Conservation (phyloP, 2,113 vertebrate species). For the Nerophis lumbriciformis region DNA sequence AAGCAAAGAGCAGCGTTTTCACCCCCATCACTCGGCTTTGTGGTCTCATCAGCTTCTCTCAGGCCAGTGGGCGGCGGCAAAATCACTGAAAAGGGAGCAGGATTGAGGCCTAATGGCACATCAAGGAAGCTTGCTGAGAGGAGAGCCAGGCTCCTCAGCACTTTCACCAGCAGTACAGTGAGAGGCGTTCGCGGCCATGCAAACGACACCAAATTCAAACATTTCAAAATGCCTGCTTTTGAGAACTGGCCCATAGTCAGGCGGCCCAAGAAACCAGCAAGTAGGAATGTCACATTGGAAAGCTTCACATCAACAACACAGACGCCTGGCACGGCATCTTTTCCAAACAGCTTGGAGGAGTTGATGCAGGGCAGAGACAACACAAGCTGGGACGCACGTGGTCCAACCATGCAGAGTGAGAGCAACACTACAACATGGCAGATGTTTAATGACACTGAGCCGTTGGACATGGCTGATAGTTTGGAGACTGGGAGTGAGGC, state of each 20-base stretch:
- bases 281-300: conserved; percentile 39
- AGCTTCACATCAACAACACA: neutral
- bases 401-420: neutral
- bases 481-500: neutral
- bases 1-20: neutral
- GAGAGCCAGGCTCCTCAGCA: neutral
- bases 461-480: conserved; percentile 13
- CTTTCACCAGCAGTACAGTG: conserved; percentile 29
- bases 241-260: conserved; percentile 12
- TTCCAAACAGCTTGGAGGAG: neutral
- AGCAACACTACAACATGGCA: neutral
- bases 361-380: neutral
- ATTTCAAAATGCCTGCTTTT: neutral
- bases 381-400: neutral
- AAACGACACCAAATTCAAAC: no score
- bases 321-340: neutral
- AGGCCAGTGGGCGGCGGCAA: neutral
- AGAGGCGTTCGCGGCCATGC: conserved; percentile 28
- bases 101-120: neutral
- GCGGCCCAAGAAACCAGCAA: neutral
- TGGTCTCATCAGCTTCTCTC: conserved; percentile 1
- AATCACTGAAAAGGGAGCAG: no score
- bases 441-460: conserved; percentile 11
- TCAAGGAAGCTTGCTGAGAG: neutral
- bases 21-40: no score